phyloP scores from a whole-genome alignment of 2,888 invertebrate genomes.

The Eupsilia transversa region DNA sequence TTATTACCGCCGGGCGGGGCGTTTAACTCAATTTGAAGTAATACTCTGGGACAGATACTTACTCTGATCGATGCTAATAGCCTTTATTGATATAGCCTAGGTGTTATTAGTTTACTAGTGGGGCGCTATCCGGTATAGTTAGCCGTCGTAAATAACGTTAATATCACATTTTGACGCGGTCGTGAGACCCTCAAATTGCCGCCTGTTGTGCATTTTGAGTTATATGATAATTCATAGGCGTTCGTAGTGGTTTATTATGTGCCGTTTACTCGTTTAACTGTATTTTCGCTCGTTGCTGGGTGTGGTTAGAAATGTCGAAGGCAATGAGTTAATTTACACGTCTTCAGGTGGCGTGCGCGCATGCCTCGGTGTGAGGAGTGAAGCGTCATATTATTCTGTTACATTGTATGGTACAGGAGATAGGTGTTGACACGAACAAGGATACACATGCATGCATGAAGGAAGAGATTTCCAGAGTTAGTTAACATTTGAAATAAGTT shows the following conservation, averaged over 20 bases:
- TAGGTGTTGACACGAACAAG: constrained; percentile 19
- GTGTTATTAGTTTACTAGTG: constrained; percentile 77
- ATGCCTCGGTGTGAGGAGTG: constrained; percentile 36
- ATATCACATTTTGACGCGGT: constrained; percentile 83
- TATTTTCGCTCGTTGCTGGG: constrained; percentile 59
- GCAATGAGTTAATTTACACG: constrained; percentile 62
- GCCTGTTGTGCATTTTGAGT: constrained; percentile 82
- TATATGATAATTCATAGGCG: constrained; percentile 81
- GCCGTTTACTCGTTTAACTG: constrained; percentile 63
- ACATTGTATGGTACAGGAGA: constrained; percentile 32
- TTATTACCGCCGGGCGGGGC: constrained; percentile 78
- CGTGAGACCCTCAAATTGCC: constrained; percentile 83
- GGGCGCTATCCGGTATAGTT: constrained; percentile 75
- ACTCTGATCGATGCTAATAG: constrained; percentile 88
- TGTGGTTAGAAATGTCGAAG: constrained; percentile 61
- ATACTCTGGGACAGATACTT: constrained; percentile 84
- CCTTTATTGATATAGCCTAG: constrained; percentile 89
- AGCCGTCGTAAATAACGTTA: constrained; percentile 83
- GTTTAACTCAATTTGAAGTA: constrained; percentile 87
- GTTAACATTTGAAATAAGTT: background rate
- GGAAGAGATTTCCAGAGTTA: background rate
- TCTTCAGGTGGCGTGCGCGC: constrained; percentile 51
- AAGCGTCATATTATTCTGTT: constrained; percentile 50
- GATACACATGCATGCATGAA: background rate
- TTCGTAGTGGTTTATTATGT: constrained; percentile 58